Base-by-base conservation (phyloP, 2,888 invertebrate genomes). In the Clepsis dumicolana region DNA sequence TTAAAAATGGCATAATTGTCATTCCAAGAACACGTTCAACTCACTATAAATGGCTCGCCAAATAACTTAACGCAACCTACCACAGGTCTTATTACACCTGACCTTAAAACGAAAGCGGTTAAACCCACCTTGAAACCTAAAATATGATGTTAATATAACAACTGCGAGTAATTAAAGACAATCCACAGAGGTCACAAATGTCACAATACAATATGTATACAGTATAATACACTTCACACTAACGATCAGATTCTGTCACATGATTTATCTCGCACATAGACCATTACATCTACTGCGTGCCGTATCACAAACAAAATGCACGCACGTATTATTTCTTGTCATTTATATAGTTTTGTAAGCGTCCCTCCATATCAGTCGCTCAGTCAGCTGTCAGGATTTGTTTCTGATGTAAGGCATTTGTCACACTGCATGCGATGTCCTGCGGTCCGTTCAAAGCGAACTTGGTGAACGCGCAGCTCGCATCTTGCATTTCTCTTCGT, bases 291-390 rank as follows among this genome's bases (percentile, higher is more conserved):
- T 14, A 38, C 67, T 18, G 60, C 64, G 69, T 68, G 71, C 65
- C 61, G 60, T 71, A 72, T 72, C 73, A 62, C 70, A 59, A 72
- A 62, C 70, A 59, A 72, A 71, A 57, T 64, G 60, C 73, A 61
- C 66, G 68, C 72, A 69, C 60, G 71, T 64, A 70, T n/a, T 70
- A 41, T 65, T 57, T 64, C 57, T 16, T 65, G 69, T 65, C 60
- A 64, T 64, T 70, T 72, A 70, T 64, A 73, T 67, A 67, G 71
- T 72, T 75, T 72, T 76, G 74, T 74, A 75, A 71, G 65, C 64
- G 56, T 70, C 73, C 78, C 77, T 70, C 73, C 74, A 66, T 62
- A 64, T 76, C 67, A 16, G n/a, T n/a, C 29, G 3, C 29, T 29
- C 29, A 69, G 70, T 70, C 75, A 72, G 73, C 73, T 74, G 75